These are phyloP conservation scores for Tachycineta bicolor DNA, from an alignment of 2,113 vertebrate species.

Conservation along the genomic window DNA sequence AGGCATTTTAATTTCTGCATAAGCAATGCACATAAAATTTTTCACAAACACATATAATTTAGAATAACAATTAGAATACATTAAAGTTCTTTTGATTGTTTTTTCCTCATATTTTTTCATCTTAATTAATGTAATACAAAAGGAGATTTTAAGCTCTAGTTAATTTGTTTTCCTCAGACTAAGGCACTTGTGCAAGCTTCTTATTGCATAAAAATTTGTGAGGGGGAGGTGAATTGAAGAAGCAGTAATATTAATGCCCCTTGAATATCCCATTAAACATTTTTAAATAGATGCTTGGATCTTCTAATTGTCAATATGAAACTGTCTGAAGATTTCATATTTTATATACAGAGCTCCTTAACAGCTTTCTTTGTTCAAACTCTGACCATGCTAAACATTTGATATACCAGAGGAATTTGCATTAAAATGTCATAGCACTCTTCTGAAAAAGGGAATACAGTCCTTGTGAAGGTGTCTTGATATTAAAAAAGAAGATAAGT, in stretches of 20 bases:
- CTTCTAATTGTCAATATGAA: not conserved
- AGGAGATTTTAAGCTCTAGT: constrained; percentile 14
- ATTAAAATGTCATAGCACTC: not conserved
- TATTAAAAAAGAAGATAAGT: not conserved
- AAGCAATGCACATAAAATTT: not conserved
- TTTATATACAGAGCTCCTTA: not conserved
- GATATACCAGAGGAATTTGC: not conserved
- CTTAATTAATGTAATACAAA: not conserved
- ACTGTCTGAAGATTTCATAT: not conserved
- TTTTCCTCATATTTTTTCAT: not conserved
- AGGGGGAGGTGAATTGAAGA: not conserved
- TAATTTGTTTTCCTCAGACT: constrained; percentile 25
- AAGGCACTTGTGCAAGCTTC: not conserved
- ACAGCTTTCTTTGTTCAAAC: not conserved
- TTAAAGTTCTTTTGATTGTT: constrained; percentile 3
- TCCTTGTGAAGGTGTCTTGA: not conserved
- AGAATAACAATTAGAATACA: not conserved
- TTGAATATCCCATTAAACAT: not conserved
- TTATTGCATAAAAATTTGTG: not conserved
- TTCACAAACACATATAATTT: constrained; percentile 12
- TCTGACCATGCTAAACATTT: not conserved
- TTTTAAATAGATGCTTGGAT: not conserved
- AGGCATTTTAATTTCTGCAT: constrained; percentile 7
- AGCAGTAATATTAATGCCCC: not conserved
- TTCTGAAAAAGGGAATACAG: not conserved